A percentile compares a stretch with the other conserved stretches of the same genome.
Evolutionary conservation across 2,888 invertebrate species (phyloP).

Genomic region (Pyrgus malvae): DNA sequence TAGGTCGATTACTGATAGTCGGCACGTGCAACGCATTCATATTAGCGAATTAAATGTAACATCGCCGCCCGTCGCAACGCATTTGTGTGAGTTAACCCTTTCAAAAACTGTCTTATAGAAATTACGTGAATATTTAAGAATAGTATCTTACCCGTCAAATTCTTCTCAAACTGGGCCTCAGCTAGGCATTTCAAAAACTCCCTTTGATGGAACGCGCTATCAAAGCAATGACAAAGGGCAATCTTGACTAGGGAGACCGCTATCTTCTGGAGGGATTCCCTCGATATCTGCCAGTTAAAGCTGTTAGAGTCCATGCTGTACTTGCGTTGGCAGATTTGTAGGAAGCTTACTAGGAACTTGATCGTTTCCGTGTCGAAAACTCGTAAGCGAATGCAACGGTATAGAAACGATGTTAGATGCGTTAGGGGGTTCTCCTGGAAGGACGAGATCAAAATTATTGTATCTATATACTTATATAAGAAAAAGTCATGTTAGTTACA

Average conservation of each 20-base stretch:
- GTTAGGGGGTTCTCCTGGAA: slow-evolving; percentile 85
- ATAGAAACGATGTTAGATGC: slow-evolving; percentile 81
- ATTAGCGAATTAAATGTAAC: too few species aligned
- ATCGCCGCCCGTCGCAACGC: too few species aligned
- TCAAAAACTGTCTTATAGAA: too few species aligned
- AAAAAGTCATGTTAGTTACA: too few species aligned
- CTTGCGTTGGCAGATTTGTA: slow-evolving; percentile 61
- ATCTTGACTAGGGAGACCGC: slow-evolving; percentile 83
- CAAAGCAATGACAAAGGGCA: slow-evolving; percentile 83
- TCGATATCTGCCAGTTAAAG: slow-evolving; percentile 63
- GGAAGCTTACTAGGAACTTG: slow-evolving; percentile 57
- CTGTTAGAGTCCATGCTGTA: slow-evolving; percentile 60
- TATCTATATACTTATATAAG: too few species aligned
- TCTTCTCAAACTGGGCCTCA: slow-evolving; percentile 79
- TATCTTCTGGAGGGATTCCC: slow-evolving; percentile 79
- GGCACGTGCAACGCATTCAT: too few species aligned
- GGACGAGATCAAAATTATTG: too few species aligned
- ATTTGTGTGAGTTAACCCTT: too few species aligned
- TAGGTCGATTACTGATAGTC: too few species aligned
- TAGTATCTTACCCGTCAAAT: slow-evolving; percentile 73
- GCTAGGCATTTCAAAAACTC: slow-evolving; percentile 83
- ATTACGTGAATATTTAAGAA: too few species aligned
- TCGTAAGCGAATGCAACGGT: slow-evolving; percentile 71
- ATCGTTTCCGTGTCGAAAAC: slow-evolving; percentile 70
- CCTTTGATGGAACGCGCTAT: slow-evolving; percentile 84